Evolutionary conservation across 2,113 vertebrate genomes (phyloP).

Genomic region (Dinomys branickii): DNA sequence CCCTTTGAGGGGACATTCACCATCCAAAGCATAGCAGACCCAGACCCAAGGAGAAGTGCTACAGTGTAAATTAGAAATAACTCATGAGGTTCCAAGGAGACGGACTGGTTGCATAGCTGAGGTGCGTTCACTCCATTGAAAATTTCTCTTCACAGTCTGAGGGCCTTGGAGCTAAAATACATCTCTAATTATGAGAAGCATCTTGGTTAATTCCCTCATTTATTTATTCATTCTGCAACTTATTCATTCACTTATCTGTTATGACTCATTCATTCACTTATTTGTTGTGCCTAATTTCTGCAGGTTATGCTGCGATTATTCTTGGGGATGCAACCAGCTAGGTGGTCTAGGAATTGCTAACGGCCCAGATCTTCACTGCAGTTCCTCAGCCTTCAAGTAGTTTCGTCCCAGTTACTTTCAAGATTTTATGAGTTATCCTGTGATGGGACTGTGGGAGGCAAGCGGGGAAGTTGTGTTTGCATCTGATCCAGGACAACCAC

Average conservation of each 20-base stretch:
- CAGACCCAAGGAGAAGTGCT: not conserved
- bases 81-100: not conserved
- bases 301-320: not conserved
- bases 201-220: conserved; percentile 12
- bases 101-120: not conserved
- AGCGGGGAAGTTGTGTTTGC: conserved; percentile 42
- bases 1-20: not conserved
- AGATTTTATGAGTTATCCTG: conserved; percentile 17
- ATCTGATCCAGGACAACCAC: conserved; percentile 51
- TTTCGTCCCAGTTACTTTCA: not conserved
- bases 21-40: not conserved
- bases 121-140: not conserved
- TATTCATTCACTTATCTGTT: not conserved
- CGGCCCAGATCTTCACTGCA: not conserved
- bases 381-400: not conserved
- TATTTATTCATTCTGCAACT: not conserved
- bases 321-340: not conserved
- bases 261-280: not conserved
- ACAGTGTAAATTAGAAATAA: no score
- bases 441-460: not conserved
- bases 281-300: not conserved
- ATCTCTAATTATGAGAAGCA: not conserved
- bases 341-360: not conserved
- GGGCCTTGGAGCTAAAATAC: not conserved
- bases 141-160: not conserved